Conservation (phyloP, 2,113 vertebrate genomes). For the Deroptyus accipitrinus region DNA sequence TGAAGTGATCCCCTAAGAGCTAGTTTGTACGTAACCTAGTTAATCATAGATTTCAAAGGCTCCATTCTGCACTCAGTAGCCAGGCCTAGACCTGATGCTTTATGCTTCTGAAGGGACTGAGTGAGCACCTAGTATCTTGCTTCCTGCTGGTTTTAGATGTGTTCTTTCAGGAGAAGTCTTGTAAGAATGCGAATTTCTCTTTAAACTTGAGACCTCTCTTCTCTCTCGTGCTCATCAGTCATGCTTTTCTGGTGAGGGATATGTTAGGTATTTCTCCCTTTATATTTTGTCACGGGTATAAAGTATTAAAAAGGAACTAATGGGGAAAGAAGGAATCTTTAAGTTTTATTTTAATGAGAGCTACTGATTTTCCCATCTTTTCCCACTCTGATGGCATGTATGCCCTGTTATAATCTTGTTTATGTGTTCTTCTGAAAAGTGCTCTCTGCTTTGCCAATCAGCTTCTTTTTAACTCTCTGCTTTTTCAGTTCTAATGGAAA, state of each 20-base stretch:
- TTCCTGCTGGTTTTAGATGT: background rate
- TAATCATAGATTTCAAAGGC: background rate
- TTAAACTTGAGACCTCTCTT: background rate
- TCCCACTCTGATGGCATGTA: background rate
- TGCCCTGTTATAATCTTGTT: conserved; percentile 17
- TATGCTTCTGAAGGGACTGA: background rate
- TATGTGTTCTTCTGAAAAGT: conserved; percentile 5
- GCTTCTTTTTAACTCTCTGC: conserved; percentile 2
- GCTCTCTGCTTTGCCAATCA: conserved; percentile 19
- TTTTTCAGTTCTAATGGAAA: conserved; percentile 8
- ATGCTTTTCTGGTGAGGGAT: background rate
- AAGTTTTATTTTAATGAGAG: conserved; percentile 25
- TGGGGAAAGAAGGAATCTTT: background rate
- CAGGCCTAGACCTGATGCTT: background rate
- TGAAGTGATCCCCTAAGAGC: background rate
- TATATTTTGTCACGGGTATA: background rate
- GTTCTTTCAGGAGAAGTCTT: background rate
- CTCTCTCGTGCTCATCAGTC: background rate
- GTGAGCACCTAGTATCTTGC: background rate
- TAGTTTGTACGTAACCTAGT: background rate
- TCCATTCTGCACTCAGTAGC: background rate
- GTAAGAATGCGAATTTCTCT: background rate
- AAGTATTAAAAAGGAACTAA: background rate
- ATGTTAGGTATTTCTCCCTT: background rate
- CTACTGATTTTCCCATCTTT: background rate